Base-by-base conservation (phyloP, 2,888 invertebrate genomes). In the Erynnis tages region DNA sequence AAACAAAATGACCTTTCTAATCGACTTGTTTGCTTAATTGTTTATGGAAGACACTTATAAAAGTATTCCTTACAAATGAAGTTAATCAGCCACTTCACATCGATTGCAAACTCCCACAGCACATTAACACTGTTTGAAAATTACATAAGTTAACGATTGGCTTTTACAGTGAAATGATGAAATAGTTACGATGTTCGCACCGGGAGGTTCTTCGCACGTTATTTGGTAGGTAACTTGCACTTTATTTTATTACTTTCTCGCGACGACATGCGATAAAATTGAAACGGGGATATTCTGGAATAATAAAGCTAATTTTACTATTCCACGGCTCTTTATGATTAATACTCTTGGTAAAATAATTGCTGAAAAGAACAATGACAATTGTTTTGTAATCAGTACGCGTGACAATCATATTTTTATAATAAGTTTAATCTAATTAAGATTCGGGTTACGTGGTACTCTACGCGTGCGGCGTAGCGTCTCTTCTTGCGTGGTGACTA, bases 231-330 rank as follows among this genome's bases (percentile, higher is more conserved):
- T 32, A 44, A 21, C 8, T 30, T 5, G 19, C 34, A 23, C 34
- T 34, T 45, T 45, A 45, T 45, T 45, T 45, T 45, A 45, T 34
- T 45, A 23, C 34, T 14, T 45, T n/a, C 23, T n/a, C 43, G 43
- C 17, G 17, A 10, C 10, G 19, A 19, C 10, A 16, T 17, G 0
- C 7, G 14, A 19, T 43, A 43, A 19, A 19, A 43, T 43, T 43
- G 17, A 23, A 40, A 13, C 10, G 14, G 17, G 19, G 4, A 29
- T 3, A 43, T 43, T 30, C 19, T 11, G 8, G 30, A 43, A 43
- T 19, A 30, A 19, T 43, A 30, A 13, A 38, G 23, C 2, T n/a
- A 11, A 14, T 10, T 6, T 38, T 38, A 16, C 8, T 13, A 13
- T 38, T 25, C 8, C 23, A 19, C 5, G 10, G 10, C 2, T 19